phyloP scores from a whole-genome alignment of 2,797 vertebrate genomes.

The Microctenopoma steveboyesi region DNA sequence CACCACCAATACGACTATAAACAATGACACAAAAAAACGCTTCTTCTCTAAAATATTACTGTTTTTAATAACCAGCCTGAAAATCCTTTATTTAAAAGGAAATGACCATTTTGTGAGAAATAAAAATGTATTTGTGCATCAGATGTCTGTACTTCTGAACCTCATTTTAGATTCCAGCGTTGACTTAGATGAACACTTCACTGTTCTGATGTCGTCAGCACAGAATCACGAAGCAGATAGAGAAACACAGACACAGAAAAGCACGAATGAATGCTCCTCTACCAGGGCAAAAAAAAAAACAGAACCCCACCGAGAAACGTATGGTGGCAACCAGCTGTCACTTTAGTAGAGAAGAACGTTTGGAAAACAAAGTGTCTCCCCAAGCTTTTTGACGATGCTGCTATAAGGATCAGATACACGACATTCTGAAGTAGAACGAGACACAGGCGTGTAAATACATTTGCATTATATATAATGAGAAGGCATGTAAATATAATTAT shows the following conservation, averaged over 20 bases:
- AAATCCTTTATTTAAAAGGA: too few relatives aligned
- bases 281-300: constrained; percentile 12
- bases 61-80: too few relatives aligned
- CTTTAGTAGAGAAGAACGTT: constrained; percentile 37
- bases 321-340: constrained; percentile 47
- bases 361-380: constrained; percentile 7
- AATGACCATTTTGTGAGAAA: too few relatives aligned
- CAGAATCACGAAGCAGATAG: constrained; percentile 17
- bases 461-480: too few relatives aligned
- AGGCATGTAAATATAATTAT: too few relatives aligned
- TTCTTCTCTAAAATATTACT: too few relatives aligned
- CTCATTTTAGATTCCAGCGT: neutral
- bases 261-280: constrained; percentile 24
- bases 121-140: too few relatives aligned
- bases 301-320: constrained; percentile 19
- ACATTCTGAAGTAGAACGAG: neutral
- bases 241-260: constrained; percentile 16
- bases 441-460: neutral
- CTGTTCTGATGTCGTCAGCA: neutral
- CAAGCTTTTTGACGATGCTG: constrained; percentile 7
- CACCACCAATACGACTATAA: too few relatives aligned
- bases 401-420: constrained; percentile 1
- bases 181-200: neutral
- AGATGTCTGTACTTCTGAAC: neutral
- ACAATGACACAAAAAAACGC: too few relatives aligned